Base-by-base conservation (phyloP, 2,113 vertebrate genomes). In the Ophthalmolycus amberensis region DNA sequence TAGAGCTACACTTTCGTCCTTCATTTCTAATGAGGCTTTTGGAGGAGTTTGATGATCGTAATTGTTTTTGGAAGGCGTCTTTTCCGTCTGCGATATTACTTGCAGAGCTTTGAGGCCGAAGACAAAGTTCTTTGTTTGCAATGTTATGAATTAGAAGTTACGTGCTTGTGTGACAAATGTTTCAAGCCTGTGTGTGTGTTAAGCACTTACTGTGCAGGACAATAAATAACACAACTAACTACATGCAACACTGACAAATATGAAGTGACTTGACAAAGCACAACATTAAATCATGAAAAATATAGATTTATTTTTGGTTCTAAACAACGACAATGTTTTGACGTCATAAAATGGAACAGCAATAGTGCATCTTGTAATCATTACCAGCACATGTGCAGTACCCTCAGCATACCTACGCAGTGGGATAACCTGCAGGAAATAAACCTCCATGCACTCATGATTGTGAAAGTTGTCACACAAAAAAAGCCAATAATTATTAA, bases 241-340 rank as follows among this genome's bases (percentile, higher is more conserved):
- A 7, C 32, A 29, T 29, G 5, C 9, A 12, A 72, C 22, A 32
- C 5, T 38, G 9, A 48, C 42, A 64, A 46, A 2, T 8, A 40
- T 14, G 37, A 6, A 62, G n/a, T 18, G 6, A 46, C 9, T 29
- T 16, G 20, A 68, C 25, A 70, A 46, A 63, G 80, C 20, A 18
- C 37, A 56, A 84, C 66, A 59, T 34, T 14, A 83, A 40, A 59
- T 64, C 71, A 65, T 73, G 85, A 92, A 93, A 93, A 94, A 94
- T 92, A 93, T 32, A 93, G 5, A 84, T 93, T 93, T 93, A 92
- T 86, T 94, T 80, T 44, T 67, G 67, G 11, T 75, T 77, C 54
- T 54, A 38, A 87, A 89, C 79, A 73, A 70, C 40, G 75, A 68
- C n/a, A 83, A 22, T 29, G 56, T 66, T 66, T n/a, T 66, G 34